Evolutionary conservation across 2,113 vertebrate species (phyloP).

Genomic region (Xyliphius kryptos): DNA sequence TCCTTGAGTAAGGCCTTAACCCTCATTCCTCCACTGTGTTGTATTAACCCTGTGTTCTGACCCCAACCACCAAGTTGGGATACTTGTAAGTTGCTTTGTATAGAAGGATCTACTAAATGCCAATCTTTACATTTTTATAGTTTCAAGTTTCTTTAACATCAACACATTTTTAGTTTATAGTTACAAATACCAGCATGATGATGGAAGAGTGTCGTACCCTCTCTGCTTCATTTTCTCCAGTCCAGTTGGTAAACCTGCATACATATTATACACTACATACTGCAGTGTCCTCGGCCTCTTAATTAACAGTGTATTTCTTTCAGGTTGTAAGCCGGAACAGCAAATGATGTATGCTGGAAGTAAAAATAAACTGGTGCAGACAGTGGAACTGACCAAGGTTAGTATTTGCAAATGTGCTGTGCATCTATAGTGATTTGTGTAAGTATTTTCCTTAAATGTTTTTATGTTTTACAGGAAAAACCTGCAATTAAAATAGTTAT

Average conservation of each 20-base stretch:
- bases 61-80: no score
- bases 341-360: conserved; percentile 99
- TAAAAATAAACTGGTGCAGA: conserved; percentile 92
- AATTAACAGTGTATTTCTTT: not conserved
- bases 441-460: no score
- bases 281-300: not conserved
- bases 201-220: conserved; percentile 90
- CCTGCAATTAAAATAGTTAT: no score
- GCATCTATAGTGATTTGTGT: no score
- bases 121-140: not conserved
- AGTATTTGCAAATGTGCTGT: not conserved
- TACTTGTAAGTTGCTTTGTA: no score
- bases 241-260: conserved; percentile 73
- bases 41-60: no score
- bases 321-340: conserved; percentile 89
- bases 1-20: no score
- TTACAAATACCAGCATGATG: conserved; percentile 92
- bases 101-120: no score
- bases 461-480: no score
- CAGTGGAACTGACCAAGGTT: conserved; percentile 88
- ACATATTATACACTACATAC: not conserved
- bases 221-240: conserved; percentile 98
- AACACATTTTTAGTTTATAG: conserved; percentile 94
- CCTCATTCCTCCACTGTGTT: no score
- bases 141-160: conserved; percentile 73